Evolutionary conservation across 1,140 invertebrate species (phyloP).

Genomic region (Calephelis nemesis): DNA sequence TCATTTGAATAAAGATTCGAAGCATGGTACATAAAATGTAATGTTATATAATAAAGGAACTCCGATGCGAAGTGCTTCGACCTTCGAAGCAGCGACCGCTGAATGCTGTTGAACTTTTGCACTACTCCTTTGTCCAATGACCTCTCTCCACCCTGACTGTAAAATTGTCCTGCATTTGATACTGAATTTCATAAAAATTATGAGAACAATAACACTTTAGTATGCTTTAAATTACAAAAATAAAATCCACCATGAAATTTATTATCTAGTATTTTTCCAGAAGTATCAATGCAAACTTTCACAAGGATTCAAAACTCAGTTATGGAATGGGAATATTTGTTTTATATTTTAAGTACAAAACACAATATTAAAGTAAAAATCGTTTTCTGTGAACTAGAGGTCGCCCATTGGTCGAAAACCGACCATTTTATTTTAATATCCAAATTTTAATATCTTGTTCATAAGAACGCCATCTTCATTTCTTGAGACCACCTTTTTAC

Average conservation of each 20-base stretch:
- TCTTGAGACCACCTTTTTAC: too few relatives aligned
- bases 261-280: too few relatives aligned
- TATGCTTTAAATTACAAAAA: not conserved
- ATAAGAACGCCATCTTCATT: too few relatives aligned
- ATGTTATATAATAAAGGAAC: conserved; percentile 53
- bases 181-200: conserved; percentile 2
- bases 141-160: conserved; percentile 25
- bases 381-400: too few relatives aligned
- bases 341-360: too few relatives aligned
- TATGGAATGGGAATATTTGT: too few relatives aligned
- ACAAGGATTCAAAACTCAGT: too few relatives aligned
- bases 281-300: too few relatives aligned
- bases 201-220: conserved; percentile 1
- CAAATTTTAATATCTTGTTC: too few relatives aligned
- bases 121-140: conserved; percentile 39
- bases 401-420: too few relatives aligned
- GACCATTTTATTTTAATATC: too few relatives aligned
- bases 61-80: conserved; percentile 45
- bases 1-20: conserved; percentile 11
- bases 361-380: too few relatives aligned
- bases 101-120: conserved; percentile 52
- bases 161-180: conserved; percentile 25
- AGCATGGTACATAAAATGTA: conserved; percentile 35
- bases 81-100: conserved; percentile 55
- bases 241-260: not conserved